Percentiles rank a stretch among this genome's conserved stretches.
Conservation (phyloP, 2,888 invertebrate genomes). For the Aproaerema taeniolella region DNA sequence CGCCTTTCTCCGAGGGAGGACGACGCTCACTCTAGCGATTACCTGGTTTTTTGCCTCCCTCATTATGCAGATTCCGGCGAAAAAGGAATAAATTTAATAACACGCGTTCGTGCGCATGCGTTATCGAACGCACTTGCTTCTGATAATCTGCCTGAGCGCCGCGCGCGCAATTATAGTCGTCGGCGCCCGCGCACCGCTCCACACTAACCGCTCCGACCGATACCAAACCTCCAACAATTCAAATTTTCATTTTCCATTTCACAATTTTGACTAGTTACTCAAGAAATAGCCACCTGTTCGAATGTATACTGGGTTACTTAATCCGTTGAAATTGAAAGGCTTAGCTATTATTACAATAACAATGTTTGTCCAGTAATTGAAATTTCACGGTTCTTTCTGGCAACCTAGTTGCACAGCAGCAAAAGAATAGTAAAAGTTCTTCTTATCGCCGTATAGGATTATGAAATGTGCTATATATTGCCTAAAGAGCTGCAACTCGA, state of each 20-base stretch:
- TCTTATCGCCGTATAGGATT: too few relatives aligned
- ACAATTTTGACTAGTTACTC: slow-evolving; percentile 34
- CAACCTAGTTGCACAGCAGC: too few relatives aligned
- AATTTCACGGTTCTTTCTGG: slow-evolving; percentile 53
- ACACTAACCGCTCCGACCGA: neutral
- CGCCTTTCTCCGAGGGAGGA: slow-evolving; percentile 64
- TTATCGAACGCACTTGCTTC: slow-evolving; percentile 75
- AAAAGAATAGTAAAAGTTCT: too few relatives aligned
- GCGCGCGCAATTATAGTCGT: slow-evolving; percentile 56
- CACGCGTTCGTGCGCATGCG: slow-evolving; percentile 73
- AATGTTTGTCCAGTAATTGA: slow-evolving; percentile 42
- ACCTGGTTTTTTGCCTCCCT: slow-evolving; percentile 68
- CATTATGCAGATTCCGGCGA: slow-evolving; percentile 75
- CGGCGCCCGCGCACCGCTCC: slow-evolving; percentile 21
- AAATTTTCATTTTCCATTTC: slow-evolving; percentile 22
- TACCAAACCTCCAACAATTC: neutral
- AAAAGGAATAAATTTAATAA: slow-evolving; percentile 77
- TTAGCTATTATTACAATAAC: slow-evolving; percentile 31
- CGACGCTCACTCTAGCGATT: slow-evolving; percentile 71
- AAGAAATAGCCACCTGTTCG: slow-evolving; percentile 38
- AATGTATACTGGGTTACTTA: slow-evolving; percentile 48
- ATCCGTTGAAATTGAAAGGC: slow-evolving; percentile 55
- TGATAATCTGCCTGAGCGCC: slow-evolving; percentile 72
- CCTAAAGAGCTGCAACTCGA: too few relatives aligned
- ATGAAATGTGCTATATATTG: too few relatives aligned